Evolutionary conservation across 2,113 vertebrate genomes (phyloP), one percentile per base, ranked within the genome.

Genomic region (Rhabdomys dilectus): DNA sequence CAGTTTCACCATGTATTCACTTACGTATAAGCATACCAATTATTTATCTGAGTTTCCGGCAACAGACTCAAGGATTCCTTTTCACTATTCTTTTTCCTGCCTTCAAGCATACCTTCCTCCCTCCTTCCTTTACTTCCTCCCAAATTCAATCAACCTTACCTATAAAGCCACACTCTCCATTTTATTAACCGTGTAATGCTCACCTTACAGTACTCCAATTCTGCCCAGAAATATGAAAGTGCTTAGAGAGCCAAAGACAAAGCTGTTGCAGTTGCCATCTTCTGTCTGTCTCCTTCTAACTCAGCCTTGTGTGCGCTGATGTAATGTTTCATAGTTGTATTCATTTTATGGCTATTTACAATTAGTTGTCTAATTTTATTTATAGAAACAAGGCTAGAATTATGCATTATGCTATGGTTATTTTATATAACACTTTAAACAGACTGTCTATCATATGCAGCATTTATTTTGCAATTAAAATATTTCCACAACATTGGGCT

Each of bases 391-490:
- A 64, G 19, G 26, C 21, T 31, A 84, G 10, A 84, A 84, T 58
- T 48, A 22, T 13, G 31, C 73, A 1, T 29, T 80, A 34, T 7
- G 53, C 92, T 88, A 84, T 78, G 34, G 42, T 56, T 34, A 24
- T 66, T 88, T n/a, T 45, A 58, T 34, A 19, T 39, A 53, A 81
- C 1, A 58, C 11, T 34, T 68, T 80, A 81, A 94, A 66, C 42
- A 48, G 76, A 84, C 19, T 87, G 3, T 68, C 45, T 64, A 10
- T 81, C 6, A 78, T 7, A 15, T 70, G 39, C 2, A 31, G 29
- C 70, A 72, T 39, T 92, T 45, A 81, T 72, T 70, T 73, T 26
- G 51, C 39, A 73, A 85, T 56, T 93, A 77, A 96, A 93, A 89
- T 5, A 88, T 39, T 78, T 2, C 39, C 1, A 29, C 22, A 77